Evolutionary conservation across 1,140 invertebrate genomes (phyloP).

Genomic region (Drosophila fuyamai): DNA sequence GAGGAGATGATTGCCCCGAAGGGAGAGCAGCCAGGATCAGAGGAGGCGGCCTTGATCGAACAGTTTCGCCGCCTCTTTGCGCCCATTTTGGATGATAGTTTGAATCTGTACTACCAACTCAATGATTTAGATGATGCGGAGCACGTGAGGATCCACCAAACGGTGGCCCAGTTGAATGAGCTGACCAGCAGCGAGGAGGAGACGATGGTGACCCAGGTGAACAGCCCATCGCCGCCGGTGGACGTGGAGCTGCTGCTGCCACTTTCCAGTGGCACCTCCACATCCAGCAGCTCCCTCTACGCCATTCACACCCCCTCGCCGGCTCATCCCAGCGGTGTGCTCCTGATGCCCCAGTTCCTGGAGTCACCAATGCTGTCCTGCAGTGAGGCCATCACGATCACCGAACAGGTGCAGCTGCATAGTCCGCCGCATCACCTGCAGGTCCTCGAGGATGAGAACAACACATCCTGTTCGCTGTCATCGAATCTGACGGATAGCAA

Average conservation of each 20-base stretch:
- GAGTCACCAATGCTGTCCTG: constrained; percentile 44
- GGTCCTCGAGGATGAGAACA: constrained; percentile 62
- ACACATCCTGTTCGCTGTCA: constrained; percentile 79
- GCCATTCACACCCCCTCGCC: constrained; percentile 75
- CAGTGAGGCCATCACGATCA: constrained; percentile 62
- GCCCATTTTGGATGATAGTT: constrained; percentile 64
- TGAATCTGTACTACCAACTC: constrained; percentile 66
- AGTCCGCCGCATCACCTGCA: constrained; percentile 47
- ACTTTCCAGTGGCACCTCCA: constrained; percentile 38
- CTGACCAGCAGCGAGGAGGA: constrained; percentile 70
- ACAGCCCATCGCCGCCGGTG: constrained; percentile 25
- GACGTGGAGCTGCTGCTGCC: constrained; percentile 18
- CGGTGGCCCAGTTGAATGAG: constrained; percentile 69
- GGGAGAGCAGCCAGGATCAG: constrained; percentile 19
- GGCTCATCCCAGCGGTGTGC: constrained; percentile 28
- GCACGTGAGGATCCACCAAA: constrained; percentile 71
- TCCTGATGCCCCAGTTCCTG: constrained; percentile 24
- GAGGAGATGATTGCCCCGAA: constrained; percentile 17
- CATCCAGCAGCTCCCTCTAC: constrained; percentile 72
- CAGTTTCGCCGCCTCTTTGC: constrained; percentile 75
- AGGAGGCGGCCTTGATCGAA: constrained; percentile 51
- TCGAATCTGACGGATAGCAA: constrained; percentile 83
- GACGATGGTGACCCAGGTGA: constrained; percentile 55
- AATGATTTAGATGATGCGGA: constrained; percentile 58
- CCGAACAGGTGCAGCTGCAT: constrained; percentile 73